Conservation (phyloP, 2,888 invertebrate species). For the Patella pellucida region DNA sequence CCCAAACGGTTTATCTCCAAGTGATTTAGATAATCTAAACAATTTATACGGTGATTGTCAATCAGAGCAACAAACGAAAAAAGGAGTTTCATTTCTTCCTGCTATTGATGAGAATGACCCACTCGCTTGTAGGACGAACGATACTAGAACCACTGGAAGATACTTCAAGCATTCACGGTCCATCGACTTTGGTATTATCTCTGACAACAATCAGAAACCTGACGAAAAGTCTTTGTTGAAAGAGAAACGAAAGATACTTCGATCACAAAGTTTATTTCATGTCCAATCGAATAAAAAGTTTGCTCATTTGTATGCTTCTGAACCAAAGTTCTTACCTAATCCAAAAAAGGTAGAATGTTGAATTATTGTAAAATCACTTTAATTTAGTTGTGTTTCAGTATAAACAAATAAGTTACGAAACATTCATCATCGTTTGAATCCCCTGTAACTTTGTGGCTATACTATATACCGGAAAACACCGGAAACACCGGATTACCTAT, state of each 20-base stretch:
- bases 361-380: too few species aligned
- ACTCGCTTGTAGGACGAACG: background rate
- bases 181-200: background rate
- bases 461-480: too few species aligned
- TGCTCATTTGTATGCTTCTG: too few species aligned
- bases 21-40: background rate
- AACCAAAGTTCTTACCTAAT: background rate
- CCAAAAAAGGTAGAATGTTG: background rate
- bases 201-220: background rate
- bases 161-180: background rate
- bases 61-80: background rate
- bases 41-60: too few species aligned
- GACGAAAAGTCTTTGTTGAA: background rate
- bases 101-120: background rate
- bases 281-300: background rate
- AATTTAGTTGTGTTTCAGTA: too few species aligned
- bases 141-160: background rate
- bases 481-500: too few species aligned
- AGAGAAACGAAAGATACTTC: background rate
- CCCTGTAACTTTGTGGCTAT: too few species aligned
- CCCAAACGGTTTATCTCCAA: background rate
- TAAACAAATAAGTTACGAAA: too few species aligned
- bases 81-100: background rate
- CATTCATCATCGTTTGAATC: too few species aligned
- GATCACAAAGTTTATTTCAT: constrained; percentile 1